phyloP scores from a whole-genome alignment of 2,888 invertebrate genomes.

The Trissoscelio sp. region DNA sequence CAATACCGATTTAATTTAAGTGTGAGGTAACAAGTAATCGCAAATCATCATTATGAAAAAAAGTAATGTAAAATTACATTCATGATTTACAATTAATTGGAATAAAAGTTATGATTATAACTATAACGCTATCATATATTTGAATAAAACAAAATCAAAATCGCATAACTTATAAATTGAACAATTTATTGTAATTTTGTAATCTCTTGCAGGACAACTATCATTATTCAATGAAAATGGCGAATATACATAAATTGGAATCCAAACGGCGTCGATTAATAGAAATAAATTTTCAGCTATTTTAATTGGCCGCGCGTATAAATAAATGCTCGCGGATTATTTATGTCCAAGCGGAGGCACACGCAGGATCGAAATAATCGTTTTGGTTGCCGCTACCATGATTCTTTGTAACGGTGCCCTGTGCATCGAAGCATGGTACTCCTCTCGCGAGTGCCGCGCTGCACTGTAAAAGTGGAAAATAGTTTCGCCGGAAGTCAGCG shows the following conservation, averaged over 20 bases:
- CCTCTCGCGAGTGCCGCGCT: slow-evolving; percentile 62
- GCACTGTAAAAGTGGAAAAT: slow-evolving; percentile 66
- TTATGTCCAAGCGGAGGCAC: slow-evolving; percentile 53
- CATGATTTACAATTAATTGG: too few relatives aligned
- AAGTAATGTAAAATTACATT: too few relatives aligned
- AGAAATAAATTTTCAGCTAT: slow-evolving; percentile 20
- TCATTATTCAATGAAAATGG: slow-evolving; percentile 31
- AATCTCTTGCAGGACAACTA: too few relatives aligned
- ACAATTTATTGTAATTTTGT: too few relatives aligned
- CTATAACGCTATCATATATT: too few relatives aligned
- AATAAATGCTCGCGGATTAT: slow-evolving; percentile 44
- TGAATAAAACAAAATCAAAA: too few relatives aligned
- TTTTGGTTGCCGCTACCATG: slow-evolving; percentile 68
- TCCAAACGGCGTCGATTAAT: background rate
- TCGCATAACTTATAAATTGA: too few relatives aligned
- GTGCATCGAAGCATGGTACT: slow-evolving; percentile 75
- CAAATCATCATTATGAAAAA: too few relatives aligned
- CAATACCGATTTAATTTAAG: slow-evolving; percentile 22
- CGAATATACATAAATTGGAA: slow-evolving; percentile 6
- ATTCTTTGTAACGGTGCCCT: slow-evolving; percentile 75
- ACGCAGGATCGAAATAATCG: slow-evolving; percentile 65
- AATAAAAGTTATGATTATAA: too few relatives aligned
- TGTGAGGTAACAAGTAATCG: slow-evolving; percentile 22
- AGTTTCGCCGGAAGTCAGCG: slow-evolving; percentile 66
- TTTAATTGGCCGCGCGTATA: slow-evolving; percentile 37